Evolutionary conservation across 2,113 vertebrate genomes (phyloP).

Genomic region (Coregonus clupeaformis): DNA sequence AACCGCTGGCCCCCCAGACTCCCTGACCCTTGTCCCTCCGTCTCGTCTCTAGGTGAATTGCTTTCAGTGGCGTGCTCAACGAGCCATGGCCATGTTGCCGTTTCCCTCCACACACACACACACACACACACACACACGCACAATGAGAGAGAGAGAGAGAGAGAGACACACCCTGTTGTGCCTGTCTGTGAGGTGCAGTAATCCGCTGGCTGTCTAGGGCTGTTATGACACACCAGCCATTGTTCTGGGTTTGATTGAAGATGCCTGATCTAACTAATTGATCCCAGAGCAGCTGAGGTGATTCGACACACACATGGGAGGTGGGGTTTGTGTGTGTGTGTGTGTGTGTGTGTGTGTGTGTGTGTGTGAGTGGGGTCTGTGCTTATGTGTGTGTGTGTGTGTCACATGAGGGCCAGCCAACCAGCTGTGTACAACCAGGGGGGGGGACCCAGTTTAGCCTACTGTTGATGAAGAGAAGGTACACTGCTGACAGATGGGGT

Average conservation of each 20-base stretch:
- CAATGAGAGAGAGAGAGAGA: too few species aligned
- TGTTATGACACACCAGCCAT: conserved; percentile 53
- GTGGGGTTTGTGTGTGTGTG: conserved; percentile 35
- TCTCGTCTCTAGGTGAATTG: conserved; percentile 65
- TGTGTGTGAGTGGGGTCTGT: conserved; percentile 18
- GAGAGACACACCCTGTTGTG: conserved; percentile 9
- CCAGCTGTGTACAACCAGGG: conserved; percentile 76
- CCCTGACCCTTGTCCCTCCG: conserved; percentile 57
- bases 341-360: conserved; percentile 30
- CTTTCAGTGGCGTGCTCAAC: conserved; percentile 76
- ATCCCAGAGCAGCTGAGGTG: conserved; percentile 58
- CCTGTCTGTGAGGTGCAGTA: conserved; percentile 61
- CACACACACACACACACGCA: conserved; percentile 31
- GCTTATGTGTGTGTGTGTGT: conserved; percentile 24
- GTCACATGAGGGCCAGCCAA: conserved; percentile 33
- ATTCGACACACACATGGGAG: conserved; percentile 27
- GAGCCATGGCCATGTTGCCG: conserved; percentile 80
- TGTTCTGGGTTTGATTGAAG: conserved; percentile 56
- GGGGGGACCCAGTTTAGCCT: conserved; percentile 64
- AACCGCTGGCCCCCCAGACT: conserved; percentile 64
- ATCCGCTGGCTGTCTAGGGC: conserved; percentile 68
- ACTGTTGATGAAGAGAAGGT: conserved; percentile 44
- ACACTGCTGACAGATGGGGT: conserved; percentile 81
- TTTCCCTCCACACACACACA: conserved; percentile 53
- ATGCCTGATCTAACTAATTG: conserved; percentile 59